Percentiles rank a stretch among this genome's conserved stretches.
Evolutionary conservation across 2,113 vertebrate species (phyloP).

Genomic region (Chrysochloris asiatica): DNA sequence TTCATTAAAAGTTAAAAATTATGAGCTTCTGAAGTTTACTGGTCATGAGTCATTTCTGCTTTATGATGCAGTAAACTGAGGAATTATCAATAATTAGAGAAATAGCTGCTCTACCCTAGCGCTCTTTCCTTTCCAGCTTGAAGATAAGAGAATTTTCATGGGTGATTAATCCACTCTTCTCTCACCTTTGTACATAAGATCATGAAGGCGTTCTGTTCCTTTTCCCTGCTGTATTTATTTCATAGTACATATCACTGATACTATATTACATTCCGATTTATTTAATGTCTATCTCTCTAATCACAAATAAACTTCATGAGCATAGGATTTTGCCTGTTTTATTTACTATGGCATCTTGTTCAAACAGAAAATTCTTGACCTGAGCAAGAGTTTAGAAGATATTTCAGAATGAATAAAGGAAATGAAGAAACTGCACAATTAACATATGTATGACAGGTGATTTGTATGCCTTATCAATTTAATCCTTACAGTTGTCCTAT

Average conservation of each 20-base stretch:
- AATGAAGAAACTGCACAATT: not conserved
- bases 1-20: constrained; percentile 22
- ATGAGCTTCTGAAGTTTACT: not conserved
- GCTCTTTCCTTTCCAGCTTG: too few species aligned
- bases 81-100: not conserved
- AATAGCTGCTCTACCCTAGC: fast-evolving
- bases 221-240: not conserved
- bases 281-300: not conserved
- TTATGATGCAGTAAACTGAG: not conserved
- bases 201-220: not conserved
- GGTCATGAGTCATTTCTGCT: not conserved
- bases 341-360: too few species aligned
- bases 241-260: not conserved
- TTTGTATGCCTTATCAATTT: not conserved
- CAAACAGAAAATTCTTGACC: too few species aligned
- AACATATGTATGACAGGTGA: not conserved
- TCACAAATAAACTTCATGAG: not conserved
- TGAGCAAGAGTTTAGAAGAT: not conserved
- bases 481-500: not conserved
- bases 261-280: not conserved
- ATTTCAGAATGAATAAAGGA: not conserved
- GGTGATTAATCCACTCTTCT: too few species aligned
- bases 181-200: not conserved
- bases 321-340: not conserved
- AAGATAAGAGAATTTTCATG: too few species aligned